Evolutionary conservation across 2,797 vertebrate species (phyloP), one percentile per base, ranked within the genome.

Genomic region (Perdix hodgsoniae): DNA sequence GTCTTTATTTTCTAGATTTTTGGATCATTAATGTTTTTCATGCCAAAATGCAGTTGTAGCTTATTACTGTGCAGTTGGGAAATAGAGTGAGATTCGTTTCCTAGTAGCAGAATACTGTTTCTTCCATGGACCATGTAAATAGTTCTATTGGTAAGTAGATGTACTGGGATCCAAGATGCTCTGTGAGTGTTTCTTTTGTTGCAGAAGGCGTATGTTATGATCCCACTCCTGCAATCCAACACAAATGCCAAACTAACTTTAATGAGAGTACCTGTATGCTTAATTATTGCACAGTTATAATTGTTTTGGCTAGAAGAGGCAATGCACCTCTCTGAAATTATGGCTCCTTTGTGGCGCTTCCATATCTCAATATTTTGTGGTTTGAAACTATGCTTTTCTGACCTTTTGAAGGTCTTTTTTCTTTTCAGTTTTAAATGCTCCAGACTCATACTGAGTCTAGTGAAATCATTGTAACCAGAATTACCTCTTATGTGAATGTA

Each of bases 241-340:
- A 65, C 26, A 63, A 7, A 16, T 44, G 54, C 31, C 83, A 40
- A 79, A 8, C 59, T 69, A 33, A 33, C 21, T 45, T 18, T 7
- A 33, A 33, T 29, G 10, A 21, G 21, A 78, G 23, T 24, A 57
- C 5, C 9, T 1, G 0, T 14, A 1, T 16, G 4, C 37, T 77
- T 74, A 57, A 80, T 49, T 79, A 65, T 13, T 67, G 52, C 81
- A 64, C 67, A 29, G 24, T 59, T 44, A 14, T n/a, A 47, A 60
- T 54, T 67, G 44, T 15, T 89, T 74, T 72, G 72, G 49, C 37
- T 69, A 74, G 57, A 65, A 15, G 3, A 74, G 15, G 10, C 13
- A 23, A 71, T 49, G 44, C 33, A 70, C 29, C 79, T 33, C 54
- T 84, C 54, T 93, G 47, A 80, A 90, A 77, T 19, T 27, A 11